Evolutionary conservation across 2,888 invertebrate species (phyloP), one percentile per base, ranked within the genome.

Genomic region (Panorpa germanica): DNA sequence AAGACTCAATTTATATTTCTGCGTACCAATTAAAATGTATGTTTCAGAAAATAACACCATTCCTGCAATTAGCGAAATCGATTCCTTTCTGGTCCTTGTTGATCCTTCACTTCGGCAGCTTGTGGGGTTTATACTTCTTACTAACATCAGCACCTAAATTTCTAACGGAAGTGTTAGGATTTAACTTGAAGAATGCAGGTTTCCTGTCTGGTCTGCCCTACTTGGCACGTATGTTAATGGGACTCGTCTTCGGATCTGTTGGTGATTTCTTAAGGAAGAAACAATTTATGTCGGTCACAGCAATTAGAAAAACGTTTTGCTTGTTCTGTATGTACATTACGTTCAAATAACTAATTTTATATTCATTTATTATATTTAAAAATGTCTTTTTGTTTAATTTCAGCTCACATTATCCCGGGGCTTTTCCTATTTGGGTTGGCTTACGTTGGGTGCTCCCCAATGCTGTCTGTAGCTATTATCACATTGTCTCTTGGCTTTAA

Each of bases 111-210:
- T 78, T 71, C 41, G 80, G 80, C 21, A 80, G 74, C 43, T 53
- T 76, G 34, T 80, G 78, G 69, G 72, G 80, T 2, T 47, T 80
- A 16, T 76, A 72, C 49, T 75, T 80, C 45, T 62, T 77, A 28
- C 65, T 78, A 52, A 78, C 75, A 1, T 71, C 72, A 20, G 75
- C 77, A 25, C 78, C 78, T 5, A 70, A 74, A 40, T 80, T 72
- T 45, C 61, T 80, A 43, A 71, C 75, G 23, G 71, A 70, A 40
- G 63, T 73, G 1, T 50, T 80, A 25, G 75, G 74, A 5, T 78
- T 77, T 43, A 63, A 75, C 41, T 45, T 80, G 11, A 60, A 70
- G 1, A 66, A 72, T 18, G 75, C 78, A 7, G 78, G 80, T 10
- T 53, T 70, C 2, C 55, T 76, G 25, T 70, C 77, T 3, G 66